Evolutionary conservation across 2,797 vertebrate species (phyloP).

Genomic region (Lates japonicus): DNA sequence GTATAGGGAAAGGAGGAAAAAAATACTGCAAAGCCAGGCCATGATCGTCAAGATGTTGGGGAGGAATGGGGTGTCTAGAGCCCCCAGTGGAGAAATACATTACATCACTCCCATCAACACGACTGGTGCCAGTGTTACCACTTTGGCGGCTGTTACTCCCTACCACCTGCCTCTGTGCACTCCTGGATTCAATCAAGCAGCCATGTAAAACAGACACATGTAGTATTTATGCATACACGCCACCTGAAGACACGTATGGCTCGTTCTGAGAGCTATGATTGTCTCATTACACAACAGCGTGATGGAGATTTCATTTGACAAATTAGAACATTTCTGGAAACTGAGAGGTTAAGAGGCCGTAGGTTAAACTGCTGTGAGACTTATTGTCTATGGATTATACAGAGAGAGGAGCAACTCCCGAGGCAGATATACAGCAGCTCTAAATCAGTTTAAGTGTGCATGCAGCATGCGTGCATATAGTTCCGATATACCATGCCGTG

Average conservation of each 20-base stretch:
- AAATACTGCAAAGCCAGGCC: neutral
- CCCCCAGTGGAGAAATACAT: slow-evolving; percentile 45
- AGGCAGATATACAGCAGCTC: neutral
- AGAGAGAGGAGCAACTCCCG: slow-evolving; percentile 4
- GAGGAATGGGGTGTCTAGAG: slow-evolving; percentile 34
- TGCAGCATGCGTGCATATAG: neutral
- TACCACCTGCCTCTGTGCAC: slow-evolving; percentile 53
- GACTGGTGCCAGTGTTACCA: slow-evolving; percentile 32
- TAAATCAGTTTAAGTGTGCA: slow-evolving; percentile 9
- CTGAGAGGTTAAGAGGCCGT: slow-evolving; percentile 20
- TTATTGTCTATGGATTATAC: slow-evolving; percentile 33
- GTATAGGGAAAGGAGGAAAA: slow-evolving; percentile 43
- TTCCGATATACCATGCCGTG: neutral
- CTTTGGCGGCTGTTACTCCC: slow-evolving; percentile 40
- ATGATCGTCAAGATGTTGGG: slow-evolving; percentile 35
- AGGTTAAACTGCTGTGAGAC: slow-evolving; percentile 56
- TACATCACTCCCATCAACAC: slow-evolving; percentile 48
- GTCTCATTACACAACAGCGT: neutral
- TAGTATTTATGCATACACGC: slow-evolving; percentile 30
- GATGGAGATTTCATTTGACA: slow-evolving; percentile 41
- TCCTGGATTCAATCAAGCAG: slow-evolving; percentile 66
- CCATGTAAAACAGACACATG: slow-evolving; percentile 56
- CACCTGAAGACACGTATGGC: slow-evolving; percentile 49
- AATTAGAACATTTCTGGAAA: slow-evolving; percentile 24
- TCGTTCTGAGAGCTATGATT: slow-evolving; percentile 18